Percentiles rank a stretch among this genome's conserved stretches.
These are phyloP conservation scores for Mustela lutreola DNA, from an alignment of 2,113 vertebrate genomes.

Conservation along the genomic window DNA sequence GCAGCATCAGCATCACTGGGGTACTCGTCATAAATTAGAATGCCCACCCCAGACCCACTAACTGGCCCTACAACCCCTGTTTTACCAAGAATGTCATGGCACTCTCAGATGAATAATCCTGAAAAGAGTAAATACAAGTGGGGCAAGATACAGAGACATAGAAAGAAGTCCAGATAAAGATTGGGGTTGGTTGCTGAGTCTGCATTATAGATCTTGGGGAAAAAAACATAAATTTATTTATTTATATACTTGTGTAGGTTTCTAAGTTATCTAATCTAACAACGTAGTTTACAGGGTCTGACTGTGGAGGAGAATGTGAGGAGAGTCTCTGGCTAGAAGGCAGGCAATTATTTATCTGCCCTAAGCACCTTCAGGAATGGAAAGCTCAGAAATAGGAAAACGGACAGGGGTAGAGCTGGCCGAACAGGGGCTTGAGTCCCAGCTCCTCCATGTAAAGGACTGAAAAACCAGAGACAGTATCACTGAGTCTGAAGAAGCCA, in stretches of 20 bases:
- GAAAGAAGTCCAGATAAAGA: not conserved
- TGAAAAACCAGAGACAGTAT: not conserved
- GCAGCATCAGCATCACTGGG: not conserved
- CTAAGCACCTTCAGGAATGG: not conserved
- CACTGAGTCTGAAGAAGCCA: not conserved
- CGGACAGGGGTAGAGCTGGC: no score
- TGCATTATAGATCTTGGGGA: not conserved
- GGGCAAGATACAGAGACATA: not conserved
- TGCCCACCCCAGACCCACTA: not conserved
- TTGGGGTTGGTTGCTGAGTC: not conserved
- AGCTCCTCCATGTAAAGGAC: not conserved
- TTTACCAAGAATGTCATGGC: not conserved
- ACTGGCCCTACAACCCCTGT: not conserved
- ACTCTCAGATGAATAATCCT: not conserved
- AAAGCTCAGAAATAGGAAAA: not conserved
- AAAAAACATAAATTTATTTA: not conserved
- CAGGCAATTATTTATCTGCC: not conserved
- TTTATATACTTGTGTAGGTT: not conserved
- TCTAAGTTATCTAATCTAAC: not conserved
- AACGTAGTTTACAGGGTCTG: not conserved
- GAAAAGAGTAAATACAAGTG: not conserved
- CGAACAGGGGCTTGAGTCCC: not conserved
- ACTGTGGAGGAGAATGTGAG: not conserved
- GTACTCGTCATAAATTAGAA: not conserved
- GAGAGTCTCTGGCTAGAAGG: not conserved